Conservation (phyloP, 92 coral and sea anemone genomes). For the Desmophyllum pertusum region DNA sequence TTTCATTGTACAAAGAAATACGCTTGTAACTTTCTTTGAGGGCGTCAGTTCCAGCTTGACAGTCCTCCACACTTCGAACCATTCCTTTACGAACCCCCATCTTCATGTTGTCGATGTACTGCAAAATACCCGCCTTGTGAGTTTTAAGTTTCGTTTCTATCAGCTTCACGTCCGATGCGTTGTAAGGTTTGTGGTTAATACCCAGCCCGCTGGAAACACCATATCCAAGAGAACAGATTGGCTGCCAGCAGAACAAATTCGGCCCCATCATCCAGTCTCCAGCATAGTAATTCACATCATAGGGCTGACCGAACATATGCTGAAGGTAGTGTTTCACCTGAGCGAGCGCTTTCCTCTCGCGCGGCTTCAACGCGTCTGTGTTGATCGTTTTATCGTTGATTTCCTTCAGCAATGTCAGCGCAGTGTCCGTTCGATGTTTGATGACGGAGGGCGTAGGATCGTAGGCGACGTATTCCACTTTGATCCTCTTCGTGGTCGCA, state of each 20-base stretch:
- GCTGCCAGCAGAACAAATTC: constrained; percentile 80
- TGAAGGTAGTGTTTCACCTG: constrained; percentile 81
- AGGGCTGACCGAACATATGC: constrained; percentile 84
- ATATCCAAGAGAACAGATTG: constrained; percentile 58
- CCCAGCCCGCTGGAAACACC: constrained; percentile 51
- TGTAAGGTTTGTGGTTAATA: constrained; percentile 57
- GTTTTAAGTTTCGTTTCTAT: constrained; percentile 59
- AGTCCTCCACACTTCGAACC: constrained; percentile 74
- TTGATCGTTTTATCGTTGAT: constrained; percentile 53
- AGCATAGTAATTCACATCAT: constrained; percentile 83
- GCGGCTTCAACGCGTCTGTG: constrained; percentile 62
- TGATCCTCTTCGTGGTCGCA: constrained; percentile 36
- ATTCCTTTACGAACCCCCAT: constrained; percentile 79
- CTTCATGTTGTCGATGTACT: constrained; percentile 80
- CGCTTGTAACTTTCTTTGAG: neutral
- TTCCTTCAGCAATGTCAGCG: constrained; percentile 59
- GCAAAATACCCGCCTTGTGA: constrained; percentile 57
- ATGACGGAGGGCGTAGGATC: constrained; percentile 72
- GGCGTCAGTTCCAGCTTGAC: neutral
- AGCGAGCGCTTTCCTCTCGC: constrained; percentile 80
- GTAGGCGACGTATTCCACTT: constrained; percentile 59
- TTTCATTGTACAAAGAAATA: neutral
- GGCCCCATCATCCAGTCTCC: constrained; percentile 99
- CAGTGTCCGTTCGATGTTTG: constrained; percentile 77
- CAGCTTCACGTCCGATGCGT: constrained; percentile 47